phyloP scores from a whole-genome alignment of 2,113 vertebrate genomes.

The Argyrosomus japonicus region DNA sequence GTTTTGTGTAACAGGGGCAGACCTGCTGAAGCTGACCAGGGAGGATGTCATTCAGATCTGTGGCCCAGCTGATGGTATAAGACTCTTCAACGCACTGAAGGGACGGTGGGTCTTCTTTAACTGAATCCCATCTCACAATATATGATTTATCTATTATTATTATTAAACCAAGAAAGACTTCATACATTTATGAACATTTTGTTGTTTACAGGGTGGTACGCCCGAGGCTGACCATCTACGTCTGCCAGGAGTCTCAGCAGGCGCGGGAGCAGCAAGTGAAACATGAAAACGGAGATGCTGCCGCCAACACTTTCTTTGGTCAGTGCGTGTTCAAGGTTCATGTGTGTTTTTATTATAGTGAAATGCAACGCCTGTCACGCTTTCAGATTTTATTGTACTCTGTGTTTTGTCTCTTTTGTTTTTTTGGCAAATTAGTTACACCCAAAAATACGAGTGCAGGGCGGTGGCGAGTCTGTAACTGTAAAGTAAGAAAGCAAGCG shows the following conservation, averaged over 20 bases:
- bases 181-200: neutral
- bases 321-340: constrained; percentile 49
- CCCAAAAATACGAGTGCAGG: too few species aligned
- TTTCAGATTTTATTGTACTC: too few species aligned
- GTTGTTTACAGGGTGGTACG: constrained; percentile 87
- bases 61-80: constrained; percentile 96
- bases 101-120: constrained; percentile 86
- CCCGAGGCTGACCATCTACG: constrained; percentile 94
- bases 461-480: too few species aligned
- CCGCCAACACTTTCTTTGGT: constrained; percentile 92
- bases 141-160: neutral
- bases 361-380: neutral
- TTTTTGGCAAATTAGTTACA: too few species aligned
- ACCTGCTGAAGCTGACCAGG: constrained; percentile 94
- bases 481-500: too few species aligned
- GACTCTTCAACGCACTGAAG: constrained; percentile 96
- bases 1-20: constrained; percentile 84
- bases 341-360: neutral
- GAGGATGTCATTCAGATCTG: constrained; percentile 99
- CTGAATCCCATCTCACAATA: neutral
- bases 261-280: constrained; percentile 90
- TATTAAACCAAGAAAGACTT: neutral
- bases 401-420: too few species aligned
- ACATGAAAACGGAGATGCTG: constrained; percentile 91
- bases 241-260: constrained; percentile 95